phyloP scores from a whole-genome alignment of 2,888 invertebrate species.

The Nomada fucata region DNA sequence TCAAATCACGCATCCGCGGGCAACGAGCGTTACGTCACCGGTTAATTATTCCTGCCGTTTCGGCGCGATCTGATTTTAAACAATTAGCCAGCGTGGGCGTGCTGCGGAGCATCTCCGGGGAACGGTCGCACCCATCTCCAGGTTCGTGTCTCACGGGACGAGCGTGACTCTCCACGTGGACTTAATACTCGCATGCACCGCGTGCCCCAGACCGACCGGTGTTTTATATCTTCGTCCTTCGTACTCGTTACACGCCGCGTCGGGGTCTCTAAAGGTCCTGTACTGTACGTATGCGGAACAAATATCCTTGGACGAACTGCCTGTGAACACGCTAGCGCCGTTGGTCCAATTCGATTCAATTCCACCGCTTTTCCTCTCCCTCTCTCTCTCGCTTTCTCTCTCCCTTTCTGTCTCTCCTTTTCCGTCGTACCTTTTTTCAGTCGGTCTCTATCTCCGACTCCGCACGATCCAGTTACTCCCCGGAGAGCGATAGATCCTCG shows the following conservation, averaged over 20 bases:
- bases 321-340: slow-evolving; percentile 78
- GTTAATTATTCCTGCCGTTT: slow-evolving; percentile 59
- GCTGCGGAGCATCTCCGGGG: slow-evolving; percentile 73
- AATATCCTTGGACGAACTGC: slow-evolving; percentile 80
- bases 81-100: slow-evolving; percentile 77
- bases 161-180: slow-evolving; percentile 74
- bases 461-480: slow-evolving; percentile 78
- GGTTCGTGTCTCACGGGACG: slow-evolving; percentile 70
- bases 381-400: slow-evolving; percentile 4
- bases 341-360: slow-evolving; percentile 80
- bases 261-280: slow-evolving; percentile 72
- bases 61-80: slow-evolving; percentile 79
- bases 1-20: slow-evolving; percentile 58
- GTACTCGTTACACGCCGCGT: slow-evolving; percentile 69
- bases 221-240: slow-evolving; percentile 71
- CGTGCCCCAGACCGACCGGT: slow-evolving; percentile 57
- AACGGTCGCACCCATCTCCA: slow-evolving; percentile 77
- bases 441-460: slow-evolving; percentile 69
- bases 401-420: slow-evolving; percentile 37
- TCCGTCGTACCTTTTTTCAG: slow-evolving; percentile 50
- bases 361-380: slow-evolving; percentile 55
- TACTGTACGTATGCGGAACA: slow-evolving; percentile 72
- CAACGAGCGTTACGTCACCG: slow-evolving; percentile 60
- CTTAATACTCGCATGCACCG: slow-evolving; percentile 73
- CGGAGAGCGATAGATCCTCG: slow-evolving; percentile 81